Evolutionary conservation across 1,140 invertebrate genomes (phyloP), one percentile per base, ranked within the genome.

Genomic region (Psilanteris sp.): DNA sequence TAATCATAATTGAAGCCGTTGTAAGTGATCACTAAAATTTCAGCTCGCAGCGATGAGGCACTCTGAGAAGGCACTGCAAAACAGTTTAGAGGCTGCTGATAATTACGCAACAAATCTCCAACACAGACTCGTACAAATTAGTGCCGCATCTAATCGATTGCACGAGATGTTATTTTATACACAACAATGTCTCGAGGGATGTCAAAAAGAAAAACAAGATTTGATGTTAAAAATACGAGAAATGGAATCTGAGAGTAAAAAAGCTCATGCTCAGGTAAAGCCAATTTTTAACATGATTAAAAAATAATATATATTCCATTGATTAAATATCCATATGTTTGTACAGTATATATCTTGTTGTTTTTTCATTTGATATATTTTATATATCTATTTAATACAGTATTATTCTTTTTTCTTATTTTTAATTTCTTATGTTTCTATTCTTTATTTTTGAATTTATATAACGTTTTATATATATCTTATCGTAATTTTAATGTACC

Each of bases 21-120:
- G 22, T 9, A 26, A 37, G 13, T 55, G 3, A 5, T n/a, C 5
- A 7, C 18, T 31, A 11, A 52, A 57, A 74, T 73, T 75, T 55
- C 54, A 86, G 82, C 75, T 90, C 37, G 84, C 85, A 15, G 79
- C 89, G 8, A 89, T 91, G 87, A 83, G 82, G 16, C 88, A 91
- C 61, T 84, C 87, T 0, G 90, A 91, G 81, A 81, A 85, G 26
- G 83, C 85, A 0, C 85, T 89, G 27, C 87, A 90, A 79, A 81
- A 83, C 3, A 90, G 87, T 77, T 82, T 91, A 50, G 89, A 90
- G 74, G 90, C 90, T 4, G 88, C 90, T 0, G 88, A 87, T 20
- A 86, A 86, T 77, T 83, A 89, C 62, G 82, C 87, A 5, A 89
- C 87, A 1, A 86, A 87, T 74, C 75, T 91, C 4, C 87, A 90